Evolutionary conservation across 2,113 vertebrate species (phyloP), one percentile per base, ranked within the genome.

Genomic region (Cervus canadensis): DNA sequence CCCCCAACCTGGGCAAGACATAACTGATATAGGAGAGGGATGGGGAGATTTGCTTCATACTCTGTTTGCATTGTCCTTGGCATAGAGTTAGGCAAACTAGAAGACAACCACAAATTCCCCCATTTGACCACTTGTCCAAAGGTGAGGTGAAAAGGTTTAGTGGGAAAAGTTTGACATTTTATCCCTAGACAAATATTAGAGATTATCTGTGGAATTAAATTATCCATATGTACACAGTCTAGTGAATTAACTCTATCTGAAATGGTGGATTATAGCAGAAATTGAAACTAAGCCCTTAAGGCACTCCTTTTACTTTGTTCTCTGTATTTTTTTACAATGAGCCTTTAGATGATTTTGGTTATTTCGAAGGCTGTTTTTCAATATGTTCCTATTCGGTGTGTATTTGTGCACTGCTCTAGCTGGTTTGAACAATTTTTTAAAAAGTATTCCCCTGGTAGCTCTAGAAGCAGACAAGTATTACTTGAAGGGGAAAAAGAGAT

Each of bases 401-500:
- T 97, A 96, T 97, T 97, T 96, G 96, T 95, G 96, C 64, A 82
- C 81, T 93, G 89, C 78, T 88, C 50, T 76, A 52, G 82, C 94
- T 91, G 82, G 97, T 89, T 90, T 97, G 76, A 97, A 84, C 90
- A 94, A 94, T 97, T 98, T 98, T 98, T 97, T 19, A 43, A 76
- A 91, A 96, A 96, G 89, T 97, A 98, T 98, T 98, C 98, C 97
- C 98, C 26, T 93, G 98, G 95, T 95, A 97, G 91, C 95, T 93
- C 96, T 98, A 94, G 96, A 98, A 98, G 91, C 94, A 98, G 98
- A 97, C 97, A 98, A 98, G 97, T 97, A 97, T 97, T 98, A 98
- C 98, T 97, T 98, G 97, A 97, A 98, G 93, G 96, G 93, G 81
- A 95, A 98, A 98, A 98, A 92, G 97, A 98, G 95, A 97, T 98